Evolutionary conservation across 2,113 vertebrate species (phyloP), one percentile per base, ranked within the genome.

Genomic region (Phalacrocorax aristotelis): DNA sequence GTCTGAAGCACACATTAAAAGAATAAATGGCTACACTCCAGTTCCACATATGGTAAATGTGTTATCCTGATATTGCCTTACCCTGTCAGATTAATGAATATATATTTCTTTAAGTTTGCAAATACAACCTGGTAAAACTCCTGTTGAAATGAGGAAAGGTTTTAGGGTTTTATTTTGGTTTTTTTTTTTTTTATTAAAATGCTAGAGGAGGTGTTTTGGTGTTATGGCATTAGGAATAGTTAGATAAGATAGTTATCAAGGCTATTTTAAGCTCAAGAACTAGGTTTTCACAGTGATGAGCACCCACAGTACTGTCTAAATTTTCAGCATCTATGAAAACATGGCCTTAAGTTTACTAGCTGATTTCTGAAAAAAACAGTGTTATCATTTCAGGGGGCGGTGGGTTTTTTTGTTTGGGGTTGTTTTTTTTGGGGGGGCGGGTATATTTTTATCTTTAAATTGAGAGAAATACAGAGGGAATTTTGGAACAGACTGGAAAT

Each of bases 1-100:
- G 55, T 80, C 87, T 93, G 74, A 91, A 95, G 44, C 36, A 44
- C 68, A 68, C 42, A 44, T 94, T 95, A 85, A 93, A 92, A 77
- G 48, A 72, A 78, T 52, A 95, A 90, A 94, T 84, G 36, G 64
- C 65, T 79, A 49, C 69, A 9, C 19, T 80, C 44, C 75, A 81
- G n/a, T 60, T 81, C 54, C 54, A 87, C 55, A 80, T 80, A 69
- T 74, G 74, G 72, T 62, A 93, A 92, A 95, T 66, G 32, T 84
- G 34, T 93, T 94, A 57, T 77, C 40, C 72, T 82, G 55, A 75
- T 85, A 87, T 52, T 90, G 38, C 34, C 51, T 79, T 84, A 62
- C 46, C 62, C 57, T 89, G 58, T 80, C 87, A 80, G 46, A 40
- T 54, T 79, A 95, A 76, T 0, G 0, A 93, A 11, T 84, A 66